Conservation (phyloP, 2,797 vertebrate species). For the Apodemus agrarius region DNA sequence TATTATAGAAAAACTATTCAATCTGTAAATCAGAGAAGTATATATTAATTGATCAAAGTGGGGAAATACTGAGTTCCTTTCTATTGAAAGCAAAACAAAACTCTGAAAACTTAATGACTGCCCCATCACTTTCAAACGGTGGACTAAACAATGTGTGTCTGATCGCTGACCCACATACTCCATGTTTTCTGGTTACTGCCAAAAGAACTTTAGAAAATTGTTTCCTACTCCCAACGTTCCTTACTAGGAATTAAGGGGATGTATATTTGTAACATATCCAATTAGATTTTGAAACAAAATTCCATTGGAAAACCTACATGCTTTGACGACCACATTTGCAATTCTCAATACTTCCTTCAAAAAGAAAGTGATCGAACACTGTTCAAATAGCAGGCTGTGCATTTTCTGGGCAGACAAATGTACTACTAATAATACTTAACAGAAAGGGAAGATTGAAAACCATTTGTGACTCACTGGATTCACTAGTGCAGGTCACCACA, state of each 20-base stretch:
- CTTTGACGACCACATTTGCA: background rate
- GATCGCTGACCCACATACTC: background rate
- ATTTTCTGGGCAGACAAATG: background rate
- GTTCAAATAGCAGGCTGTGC: conserved; percentile 22
- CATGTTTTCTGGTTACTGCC: background rate
- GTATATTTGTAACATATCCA: conserved; percentile 21
- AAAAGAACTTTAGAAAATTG: conserved; percentile 43
- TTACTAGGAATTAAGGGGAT: conserved; percentile 20
- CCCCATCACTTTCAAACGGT: conserved; percentile 2
- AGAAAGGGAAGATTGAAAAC: conserved; percentile 10
- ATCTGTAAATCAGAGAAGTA: conserved; percentile 10
- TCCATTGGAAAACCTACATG: conserved; percentile 47
- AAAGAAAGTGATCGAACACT: background rate
- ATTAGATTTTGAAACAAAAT: conserved; percentile 53
- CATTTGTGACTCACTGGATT: background rate
- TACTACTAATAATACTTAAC: conserved; percentile 62
- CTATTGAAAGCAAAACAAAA: conserved; percentile 51
- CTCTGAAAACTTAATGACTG: conserved; percentile 41
- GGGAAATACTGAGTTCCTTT: conserved; percentile 14
- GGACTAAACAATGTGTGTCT: conserved; percentile 25
- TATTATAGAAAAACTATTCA: conserved; percentile 10
- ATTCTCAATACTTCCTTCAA: background rate
- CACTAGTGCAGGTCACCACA: background rate
- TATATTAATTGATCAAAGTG: conserved; percentile 17
- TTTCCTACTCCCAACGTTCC: conserved; percentile 16